A percentile compares a stretch with the other conserved stretches of the same genome.
These are phyloP conservation scores for Ellobius talpinus DNA, from an alignment of 2,113 vertebrate species.

Conservation along the genomic window DNA sequence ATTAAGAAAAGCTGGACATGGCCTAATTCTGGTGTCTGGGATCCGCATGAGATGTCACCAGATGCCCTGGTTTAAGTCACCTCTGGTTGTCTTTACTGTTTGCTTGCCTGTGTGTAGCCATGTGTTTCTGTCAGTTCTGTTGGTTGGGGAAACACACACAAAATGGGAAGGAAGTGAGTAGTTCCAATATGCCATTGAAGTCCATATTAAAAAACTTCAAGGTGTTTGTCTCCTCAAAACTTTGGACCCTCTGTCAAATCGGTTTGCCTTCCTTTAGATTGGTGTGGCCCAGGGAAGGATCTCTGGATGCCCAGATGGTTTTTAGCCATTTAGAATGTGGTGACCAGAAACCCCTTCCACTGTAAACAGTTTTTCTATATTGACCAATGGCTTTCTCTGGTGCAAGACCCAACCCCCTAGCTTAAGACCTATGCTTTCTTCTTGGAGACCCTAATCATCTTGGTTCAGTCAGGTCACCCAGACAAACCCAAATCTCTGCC, in stretches of 20 bases:
- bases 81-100: neutral
- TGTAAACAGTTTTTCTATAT: neutral
- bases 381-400: neutral
- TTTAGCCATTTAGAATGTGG: neutral
- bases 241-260: neutral
- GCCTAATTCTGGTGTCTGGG: neutral
- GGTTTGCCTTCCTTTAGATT: neutral
- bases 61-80: neutral
- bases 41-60: neutral
- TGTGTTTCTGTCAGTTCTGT: neutral
- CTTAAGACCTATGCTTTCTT: neutral
- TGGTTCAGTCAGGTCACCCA: neutral
- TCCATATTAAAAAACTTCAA: neutral
- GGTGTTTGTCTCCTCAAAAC: neutral
- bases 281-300: neutral
- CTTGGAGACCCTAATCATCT: neutral
- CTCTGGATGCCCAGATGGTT: neutral
- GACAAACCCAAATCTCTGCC: neutral
- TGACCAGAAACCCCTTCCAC: neutral
- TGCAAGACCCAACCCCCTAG: neutral
- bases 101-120: neutral
- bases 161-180: neutral
- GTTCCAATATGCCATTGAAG: neutral
- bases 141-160: neutral
- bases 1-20: neutral